These are phyloP conservation scores for Arctia plantaginis DNA, from an alignment of 2,888 invertebrate genomes.

Conservation along the genomic window DNA sequence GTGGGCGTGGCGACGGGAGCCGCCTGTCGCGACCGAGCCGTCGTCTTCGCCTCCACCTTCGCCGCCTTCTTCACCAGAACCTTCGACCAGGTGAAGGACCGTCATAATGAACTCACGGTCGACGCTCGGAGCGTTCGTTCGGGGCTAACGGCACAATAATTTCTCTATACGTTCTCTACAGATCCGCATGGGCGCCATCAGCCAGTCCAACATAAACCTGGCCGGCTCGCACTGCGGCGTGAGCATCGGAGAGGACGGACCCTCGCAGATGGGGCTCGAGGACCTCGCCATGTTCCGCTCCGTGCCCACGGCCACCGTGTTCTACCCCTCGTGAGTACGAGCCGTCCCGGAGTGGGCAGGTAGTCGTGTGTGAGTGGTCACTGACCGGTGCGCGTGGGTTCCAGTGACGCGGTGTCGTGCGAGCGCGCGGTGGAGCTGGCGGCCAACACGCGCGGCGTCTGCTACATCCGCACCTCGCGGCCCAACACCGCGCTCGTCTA, in stretches of 20 bases:
- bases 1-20: constrained; percentile 98
- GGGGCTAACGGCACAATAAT: background rate
- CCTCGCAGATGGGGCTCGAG: constrained; percentile 99
- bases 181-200: constrained; percentile 99
- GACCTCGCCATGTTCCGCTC: constrained; percentile 98
- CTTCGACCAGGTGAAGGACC: constrained; percentile 92
- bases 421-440: constrained; percentile 98
- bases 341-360: too few species aligned
- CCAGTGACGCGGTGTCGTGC: constrained; percentile 95
- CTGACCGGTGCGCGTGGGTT: background rate
- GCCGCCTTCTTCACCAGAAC: constrained; percentile 99
- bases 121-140: too few species aligned
- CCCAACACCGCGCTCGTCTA: constrained; percentile 96
- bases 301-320: constrained; percentile 91
- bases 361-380: too few species aligned
- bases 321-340: constrained; percentile 78
- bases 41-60: constrained; percentile 98
- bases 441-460: constrained; percentile 97
- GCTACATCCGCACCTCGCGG: constrained; percentile 98
- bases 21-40: constrained; percentile 95
- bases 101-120: constrained; percentile 23
- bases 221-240: constrained; percentile 99
- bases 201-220: constrained; percentile 98
- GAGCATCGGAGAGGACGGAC: constrained; percentile 99
- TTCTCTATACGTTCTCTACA: constrained; percentile 56